phyloP scores from a whole-genome alignment of 2,797 vertebrate species.

The Pipistrellus pygmaeus region DNA sequence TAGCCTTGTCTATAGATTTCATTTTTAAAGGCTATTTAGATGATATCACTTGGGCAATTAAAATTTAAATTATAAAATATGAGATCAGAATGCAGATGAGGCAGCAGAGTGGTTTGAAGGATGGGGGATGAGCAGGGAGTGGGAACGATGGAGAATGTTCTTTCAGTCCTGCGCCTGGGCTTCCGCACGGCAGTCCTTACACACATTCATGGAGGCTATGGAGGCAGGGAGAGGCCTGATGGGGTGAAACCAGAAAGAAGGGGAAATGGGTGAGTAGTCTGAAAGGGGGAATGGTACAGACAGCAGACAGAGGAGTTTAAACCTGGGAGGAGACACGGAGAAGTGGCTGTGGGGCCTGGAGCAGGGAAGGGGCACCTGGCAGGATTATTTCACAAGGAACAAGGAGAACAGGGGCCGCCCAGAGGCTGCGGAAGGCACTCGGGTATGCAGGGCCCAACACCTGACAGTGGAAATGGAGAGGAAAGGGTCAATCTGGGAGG shows the following conservation, averaged over 20 bases:
- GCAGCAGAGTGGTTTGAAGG: accelerated
- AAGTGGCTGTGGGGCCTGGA: not conserved
- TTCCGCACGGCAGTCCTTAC: accelerated
- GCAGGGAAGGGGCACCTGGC: not conserved
- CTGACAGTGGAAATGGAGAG: not conserved
- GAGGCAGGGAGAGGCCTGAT: not conserved
- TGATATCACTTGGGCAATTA: not conserved
- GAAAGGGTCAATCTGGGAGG: not conserved
- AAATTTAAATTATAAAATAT: constrained; percentile 32
- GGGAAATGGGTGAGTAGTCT: accelerated
- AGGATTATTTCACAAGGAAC: not conserved
- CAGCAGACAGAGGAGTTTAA: not conserved
- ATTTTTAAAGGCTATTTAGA: not conserved
- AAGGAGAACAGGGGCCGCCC: not conserved
- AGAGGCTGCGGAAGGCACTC: not conserved
- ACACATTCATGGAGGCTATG: accelerated
- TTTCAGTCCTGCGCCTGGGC: accelerated
- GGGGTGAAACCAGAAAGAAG: not conserved
- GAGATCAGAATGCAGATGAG: not conserved
- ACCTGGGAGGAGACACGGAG: not conserved
- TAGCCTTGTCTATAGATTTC: not conserved
- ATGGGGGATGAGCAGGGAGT: too few relatives aligned
- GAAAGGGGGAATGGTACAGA: accelerated
- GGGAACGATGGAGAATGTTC: accelerated
- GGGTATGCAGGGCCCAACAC: not conserved